phyloP scores from a whole-genome alignment of 2,797 vertebrate species.

The Fistularia commersonii region DNA sequence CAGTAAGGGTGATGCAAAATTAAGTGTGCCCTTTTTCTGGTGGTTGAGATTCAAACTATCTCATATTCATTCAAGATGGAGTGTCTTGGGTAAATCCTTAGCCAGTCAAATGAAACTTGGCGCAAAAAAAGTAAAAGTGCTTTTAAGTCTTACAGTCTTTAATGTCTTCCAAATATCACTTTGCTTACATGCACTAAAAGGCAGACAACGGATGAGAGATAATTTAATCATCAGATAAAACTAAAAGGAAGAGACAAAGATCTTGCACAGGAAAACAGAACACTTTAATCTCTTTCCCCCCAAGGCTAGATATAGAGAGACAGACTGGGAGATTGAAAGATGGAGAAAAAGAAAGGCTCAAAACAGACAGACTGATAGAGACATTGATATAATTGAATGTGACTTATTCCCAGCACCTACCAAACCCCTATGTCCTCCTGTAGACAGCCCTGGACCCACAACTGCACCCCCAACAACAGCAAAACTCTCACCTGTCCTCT shows the following conservation, averaged over 20 bases:
- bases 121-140: constrained; percentile 13
- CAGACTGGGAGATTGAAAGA: constrained; percentile 39
- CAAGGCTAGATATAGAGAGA: constrained; percentile 44
- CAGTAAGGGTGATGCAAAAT: neutral
- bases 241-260: constrained; percentile 66
- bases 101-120: constrained; percentile 10
- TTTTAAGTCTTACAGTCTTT: constrained; percentile 20
- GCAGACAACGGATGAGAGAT: constrained; percentile 52
- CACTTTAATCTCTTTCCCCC: constrained; percentile 64
- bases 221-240: constrained; percentile 66
- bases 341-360: constrained; percentile 29
- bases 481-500: constrained; percentile 32
- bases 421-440: constrained; percentile 75
- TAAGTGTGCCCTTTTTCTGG: constrained; percentile 1
- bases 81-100: constrained; percentile 7
- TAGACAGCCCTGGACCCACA: constrained; percentile 66
- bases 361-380: constrained; percentile 72
- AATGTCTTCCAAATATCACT: constrained; percentile 51
- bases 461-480: constrained; percentile 50
- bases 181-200: constrained; percentile 41
- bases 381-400: constrained; percentile 81
- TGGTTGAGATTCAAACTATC: neutral
- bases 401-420: constrained; percentile 73
- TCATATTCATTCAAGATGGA: no score
- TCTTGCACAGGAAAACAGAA: constrained; percentile 66